Evolutionary conservation across 1,140 invertebrate genomes (phyloP).

Genomic region (Hylaeus volcanicus): DNA sequence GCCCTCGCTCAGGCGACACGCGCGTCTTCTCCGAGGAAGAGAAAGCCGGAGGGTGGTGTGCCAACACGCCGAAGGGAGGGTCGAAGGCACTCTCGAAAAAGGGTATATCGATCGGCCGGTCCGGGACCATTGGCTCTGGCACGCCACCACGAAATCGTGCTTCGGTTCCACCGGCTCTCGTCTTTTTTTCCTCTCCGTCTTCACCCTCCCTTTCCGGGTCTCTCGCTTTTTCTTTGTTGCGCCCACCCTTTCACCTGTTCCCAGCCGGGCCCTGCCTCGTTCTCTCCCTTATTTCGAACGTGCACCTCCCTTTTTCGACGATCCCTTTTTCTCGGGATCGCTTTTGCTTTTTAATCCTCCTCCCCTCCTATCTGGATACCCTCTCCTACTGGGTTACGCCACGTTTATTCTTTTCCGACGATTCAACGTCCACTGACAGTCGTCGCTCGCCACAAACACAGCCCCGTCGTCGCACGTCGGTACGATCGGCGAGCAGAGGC

Average conservation of each 20-base stretch:
- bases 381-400: background rate
- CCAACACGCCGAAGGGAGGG: conserved; percentile 25
- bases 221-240: conserved; percentile 13
- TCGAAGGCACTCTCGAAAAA: conserved; percentile 69
- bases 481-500: background rate
- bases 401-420: background rate
- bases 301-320: background rate
- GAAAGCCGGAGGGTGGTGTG: background rate
- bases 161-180: conserved; percentile 22
- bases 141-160: conserved; percentile 72
- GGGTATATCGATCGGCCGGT: conserved; percentile 75
- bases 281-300: background rate
- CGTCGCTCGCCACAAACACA: conserved; percentile 29
- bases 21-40: conserved; percentile 26
- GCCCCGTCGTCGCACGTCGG: too few species aligned
- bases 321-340: conserved; percentile 1
- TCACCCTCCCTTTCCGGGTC: background rate
- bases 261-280: background rate
- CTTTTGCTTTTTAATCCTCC: background rate
- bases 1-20: background rate
- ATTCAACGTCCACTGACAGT: conserved; percentile 5
- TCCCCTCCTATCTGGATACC: background rate
- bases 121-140: conserved; percentile 74
- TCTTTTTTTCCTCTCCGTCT: background rate
- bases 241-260: background rate